Evolutionary conservation across 2,797 vertebrate genomes (phyloP), one percentile per base, ranked within the genome.

Genomic region (Phrynocephalus forsythii): DNA sequence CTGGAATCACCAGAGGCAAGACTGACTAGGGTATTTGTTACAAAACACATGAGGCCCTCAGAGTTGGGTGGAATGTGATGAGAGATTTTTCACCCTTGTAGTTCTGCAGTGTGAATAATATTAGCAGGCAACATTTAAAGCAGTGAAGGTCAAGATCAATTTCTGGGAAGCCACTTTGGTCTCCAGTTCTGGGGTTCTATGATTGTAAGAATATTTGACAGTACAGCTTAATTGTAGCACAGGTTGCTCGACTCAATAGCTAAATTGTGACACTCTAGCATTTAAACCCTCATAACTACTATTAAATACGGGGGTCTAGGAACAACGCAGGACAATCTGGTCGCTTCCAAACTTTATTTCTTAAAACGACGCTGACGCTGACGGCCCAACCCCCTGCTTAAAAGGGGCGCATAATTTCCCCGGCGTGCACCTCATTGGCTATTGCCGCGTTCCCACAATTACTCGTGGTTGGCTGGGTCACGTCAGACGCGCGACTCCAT

Each of bases 61-160:
- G 56, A n/a, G 68, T 9, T 67, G 6, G 48, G 85, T 71, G 52
- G 22, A 56, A 52, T 80, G 77, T 7, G 22, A 52, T 81, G 78
- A 80, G 50, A 66, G 69, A 52, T 52, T 87, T 87, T 52, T 18
- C 56, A 87, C 13, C 38, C n/a, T 2, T 67, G 33, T 28, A 81
- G 69, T 85, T 84, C 79, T 52, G 6, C 69, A 85, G 44, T 76
- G 38, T 33, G 82, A 84, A 73, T 86, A 85, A 85, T 33, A 88
- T 67, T 44, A 73, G n/a, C 30, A 85, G 80, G 24, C 60, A 85
- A 68, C 5, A 15, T 75, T 73, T 75, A 67, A 84, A 56, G 38
- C 15, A 77, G 71, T 9, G 16, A 87, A 67, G 66, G 30, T n/a
- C 72, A 77, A 69, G 67, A n/a, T 50, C 38, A 50, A 4, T 56